Conservation (phyloP, 1,140 invertebrate genomes). For the Medauroidea extradentata region DNA sequence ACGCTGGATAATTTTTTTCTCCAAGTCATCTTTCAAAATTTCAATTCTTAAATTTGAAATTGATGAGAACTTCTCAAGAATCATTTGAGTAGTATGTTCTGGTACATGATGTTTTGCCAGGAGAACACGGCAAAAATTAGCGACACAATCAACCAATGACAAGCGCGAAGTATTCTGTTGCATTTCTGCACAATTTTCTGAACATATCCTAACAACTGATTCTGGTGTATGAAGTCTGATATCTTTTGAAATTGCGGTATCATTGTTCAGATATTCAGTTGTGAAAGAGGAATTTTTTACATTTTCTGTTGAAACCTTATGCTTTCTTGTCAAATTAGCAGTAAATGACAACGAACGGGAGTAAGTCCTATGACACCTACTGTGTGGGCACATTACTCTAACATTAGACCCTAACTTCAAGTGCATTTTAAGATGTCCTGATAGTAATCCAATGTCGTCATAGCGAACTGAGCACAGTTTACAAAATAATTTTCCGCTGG, state of each 20-base stretch:
- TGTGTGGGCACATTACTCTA: neutral
- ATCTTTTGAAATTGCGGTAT: too few relatives aligned
- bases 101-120: neutral
- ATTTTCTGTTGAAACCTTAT: neutral
- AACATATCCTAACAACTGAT: too few relatives aligned
- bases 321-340: neutral
- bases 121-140: neutral
- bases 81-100: neutral
- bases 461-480: too few relatives aligned
- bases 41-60: neutral
- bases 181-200: too few relatives aligned
- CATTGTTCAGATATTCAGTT: neutral
- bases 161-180: too few relatives aligned
- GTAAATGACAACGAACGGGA: neutral
- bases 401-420: neutral
- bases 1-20: neutral
- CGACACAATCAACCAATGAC: neutral
- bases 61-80: neutral
- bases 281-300: neutral
- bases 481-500: neutral
- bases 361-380: neutral
- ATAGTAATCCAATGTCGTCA: too few relatives aligned
- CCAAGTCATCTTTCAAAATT: neutral
- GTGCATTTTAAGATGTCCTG: neutral
- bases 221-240: too few relatives aligned